Base-by-base conservation (phyloP, 2,888 invertebrate genomes). In the Hemistola chrysoprasaria region DNA sequence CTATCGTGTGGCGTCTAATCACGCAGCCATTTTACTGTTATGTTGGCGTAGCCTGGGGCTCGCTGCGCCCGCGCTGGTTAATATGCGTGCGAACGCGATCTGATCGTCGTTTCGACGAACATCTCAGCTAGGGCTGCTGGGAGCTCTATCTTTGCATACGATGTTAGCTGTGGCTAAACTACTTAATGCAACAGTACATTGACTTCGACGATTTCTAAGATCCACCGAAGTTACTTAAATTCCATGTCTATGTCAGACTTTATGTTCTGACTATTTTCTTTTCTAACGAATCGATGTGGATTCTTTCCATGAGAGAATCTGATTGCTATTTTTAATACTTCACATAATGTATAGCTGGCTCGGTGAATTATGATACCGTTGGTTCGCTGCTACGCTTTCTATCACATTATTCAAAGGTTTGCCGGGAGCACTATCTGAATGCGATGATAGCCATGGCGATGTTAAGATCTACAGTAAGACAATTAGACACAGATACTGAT, bases 1-100 rank as follows among this genome's bases (percentile, higher is more conserved):
- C 80, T 85, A 87, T 87, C 84, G 84, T 82, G 83, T 81, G 83
- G 78, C 81, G 88, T 85, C 86, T 88, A 88, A 88, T 87, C 87
- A 85, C 78, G 77, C 68, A 65, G 67, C 72, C 65, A 70, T 73
- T 65, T 78, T 87, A 85, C 85, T 79, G 84, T 83, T 84, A 84
- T 79, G 75, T 78, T 71, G 72, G 64, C 66, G 74, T 68, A 65
- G 78, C 84, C 77, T 53, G 66, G 65, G 78, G 84, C 71, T 47
- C 41, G 51, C 55, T 53, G 70, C 68, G 62, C 67, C 24, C 53
- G 51, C 43, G 65, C 25, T 22, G 38, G 43, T 77, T 86, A 86
- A 87, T 85, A 82, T 85, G 86, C 87, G 88, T 88, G 86, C 86
- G 87, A 86, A 86, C 78, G 72, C 73, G 79, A 81, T 84, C 66